phyloP scores from a whole-genome alignment of 1,140 invertebrate species.

The Sycophaga agraensis region DNA sequence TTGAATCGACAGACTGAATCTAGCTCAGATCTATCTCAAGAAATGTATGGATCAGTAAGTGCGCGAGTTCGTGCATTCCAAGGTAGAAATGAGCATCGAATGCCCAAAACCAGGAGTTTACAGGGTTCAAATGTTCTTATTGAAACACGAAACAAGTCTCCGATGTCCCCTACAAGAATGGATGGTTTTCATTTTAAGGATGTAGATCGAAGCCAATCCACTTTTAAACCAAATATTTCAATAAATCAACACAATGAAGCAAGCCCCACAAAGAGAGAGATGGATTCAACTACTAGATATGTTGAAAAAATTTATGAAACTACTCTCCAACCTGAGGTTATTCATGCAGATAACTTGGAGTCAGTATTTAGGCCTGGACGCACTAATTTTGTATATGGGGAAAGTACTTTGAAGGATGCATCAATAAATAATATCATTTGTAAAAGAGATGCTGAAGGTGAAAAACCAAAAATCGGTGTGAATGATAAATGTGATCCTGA shows the following conservation, averaged over 20 bases:
- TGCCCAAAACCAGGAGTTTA: background rate
- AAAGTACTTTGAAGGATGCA: constrained; percentile 27
- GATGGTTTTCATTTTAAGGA: constrained; percentile 37
- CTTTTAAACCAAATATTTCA: constrained; percentile 5
- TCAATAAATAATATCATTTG: background rate
- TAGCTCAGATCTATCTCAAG: background rate
- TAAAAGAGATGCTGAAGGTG: constrained; percentile 15
- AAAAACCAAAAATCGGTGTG: constrained; percentile 5
- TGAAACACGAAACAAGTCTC: constrained; percentile 9
- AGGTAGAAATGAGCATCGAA: constrained; percentile 21
- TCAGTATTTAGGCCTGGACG: constrained; percentile 35
- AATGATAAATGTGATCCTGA: constrained; percentile 11
- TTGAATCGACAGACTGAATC: background rate
- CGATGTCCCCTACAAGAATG: background rate
- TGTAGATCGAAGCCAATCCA: background rate
- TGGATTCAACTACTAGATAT: constrained; percentile 15
- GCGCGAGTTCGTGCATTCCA: constrained; percentile 30
- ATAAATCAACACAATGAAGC: constrained; percentile 33
- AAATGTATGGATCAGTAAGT: constrained; percentile 29
- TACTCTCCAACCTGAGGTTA: constrained; percentile 40
- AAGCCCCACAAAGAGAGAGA: constrained; percentile 6
- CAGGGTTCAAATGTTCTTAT: constrained; percentile 15
- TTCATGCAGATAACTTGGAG: constrained; percentile 41
- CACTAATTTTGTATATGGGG: constrained; percentile 40
- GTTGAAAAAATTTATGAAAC: constrained; percentile 46